phyloP scores from a whole-genome alignment of 2,113 vertebrate species.

The Micromys minutus region DNA sequence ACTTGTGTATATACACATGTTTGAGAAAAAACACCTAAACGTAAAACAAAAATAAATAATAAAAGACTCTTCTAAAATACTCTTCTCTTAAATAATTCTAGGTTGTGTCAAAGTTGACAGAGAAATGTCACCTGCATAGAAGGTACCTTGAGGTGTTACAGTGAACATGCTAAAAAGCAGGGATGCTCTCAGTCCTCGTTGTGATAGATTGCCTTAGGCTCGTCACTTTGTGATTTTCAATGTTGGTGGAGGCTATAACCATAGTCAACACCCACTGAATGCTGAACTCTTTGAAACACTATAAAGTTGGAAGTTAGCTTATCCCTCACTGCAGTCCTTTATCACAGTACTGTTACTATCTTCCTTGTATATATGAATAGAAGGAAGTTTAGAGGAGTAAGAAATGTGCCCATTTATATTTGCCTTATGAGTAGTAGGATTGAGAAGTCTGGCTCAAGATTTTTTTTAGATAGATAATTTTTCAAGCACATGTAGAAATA shows the following conservation, averaged over 20 bases:
- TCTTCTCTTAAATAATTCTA: neutral
- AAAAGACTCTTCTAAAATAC: no score
- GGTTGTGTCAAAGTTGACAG: neutral
- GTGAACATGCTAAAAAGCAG: neutral
- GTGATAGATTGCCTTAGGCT: neutral
- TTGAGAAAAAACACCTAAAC: neutral
- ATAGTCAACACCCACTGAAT: neutral
- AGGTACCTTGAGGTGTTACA: neutral
- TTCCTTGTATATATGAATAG: neutral
- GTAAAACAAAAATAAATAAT: neutral
- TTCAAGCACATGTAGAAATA: neutral
- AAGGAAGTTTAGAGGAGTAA: neutral
- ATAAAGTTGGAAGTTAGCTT: neutral
- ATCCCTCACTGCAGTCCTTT: neutral
- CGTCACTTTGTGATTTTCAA: neutral
- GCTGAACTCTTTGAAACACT: neutral
- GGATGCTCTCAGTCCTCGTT: neutral
- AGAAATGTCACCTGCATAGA: neutral
- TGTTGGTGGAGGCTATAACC: neutral
- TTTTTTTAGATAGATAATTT: neutral
- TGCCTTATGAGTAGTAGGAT: conserved; percentile 15
- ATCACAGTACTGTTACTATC: neutral
- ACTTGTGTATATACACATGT: neutral
- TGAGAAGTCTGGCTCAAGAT: neutral
- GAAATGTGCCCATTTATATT: neutral